These are phyloP conservation scores for Lasioglossum oenotherae DNA, from an alignment of 2,888 invertebrate species.

Conservation along the genomic window DNA sequence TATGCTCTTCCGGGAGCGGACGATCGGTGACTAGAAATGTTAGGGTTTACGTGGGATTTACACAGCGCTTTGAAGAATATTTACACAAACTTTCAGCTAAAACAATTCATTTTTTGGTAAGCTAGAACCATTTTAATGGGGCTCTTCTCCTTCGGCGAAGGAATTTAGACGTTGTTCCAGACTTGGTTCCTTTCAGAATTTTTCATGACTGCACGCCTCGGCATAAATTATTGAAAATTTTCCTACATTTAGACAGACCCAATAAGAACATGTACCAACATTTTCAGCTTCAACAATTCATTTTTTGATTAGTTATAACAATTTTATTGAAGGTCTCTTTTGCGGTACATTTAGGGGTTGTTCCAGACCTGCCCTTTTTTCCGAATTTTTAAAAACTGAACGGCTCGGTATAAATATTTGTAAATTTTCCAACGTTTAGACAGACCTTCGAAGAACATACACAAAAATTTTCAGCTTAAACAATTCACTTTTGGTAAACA, in stretches of 20 bases:
- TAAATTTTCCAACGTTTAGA: too few species aligned
- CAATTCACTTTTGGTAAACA: neutral
- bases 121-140: neutral
- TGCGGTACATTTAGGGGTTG: neutral
- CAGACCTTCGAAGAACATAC: neutral
- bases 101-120: neutral
- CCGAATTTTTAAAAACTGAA: too few species aligned
- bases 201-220: neutral
- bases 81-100: neutral
- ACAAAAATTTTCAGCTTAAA: neutral
- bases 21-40: neutral
- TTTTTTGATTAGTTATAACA: neutral
- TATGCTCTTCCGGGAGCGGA: neutral
- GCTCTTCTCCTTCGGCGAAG: neutral
- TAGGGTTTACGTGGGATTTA: neutral
- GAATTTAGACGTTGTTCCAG: neutral
- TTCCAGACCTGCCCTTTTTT: neutral
- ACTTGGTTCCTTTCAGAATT: neutral
- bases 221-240: rapidly evolving
- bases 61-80: neutral
- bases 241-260: rapidly evolving
- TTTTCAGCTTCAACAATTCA: neutral
- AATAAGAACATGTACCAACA: neutral
- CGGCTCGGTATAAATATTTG: too few species aligned
- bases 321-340: neutral